Conservation (phyloP, 2,113 vertebrate species). For the Manacus vitellinus region DNA sequence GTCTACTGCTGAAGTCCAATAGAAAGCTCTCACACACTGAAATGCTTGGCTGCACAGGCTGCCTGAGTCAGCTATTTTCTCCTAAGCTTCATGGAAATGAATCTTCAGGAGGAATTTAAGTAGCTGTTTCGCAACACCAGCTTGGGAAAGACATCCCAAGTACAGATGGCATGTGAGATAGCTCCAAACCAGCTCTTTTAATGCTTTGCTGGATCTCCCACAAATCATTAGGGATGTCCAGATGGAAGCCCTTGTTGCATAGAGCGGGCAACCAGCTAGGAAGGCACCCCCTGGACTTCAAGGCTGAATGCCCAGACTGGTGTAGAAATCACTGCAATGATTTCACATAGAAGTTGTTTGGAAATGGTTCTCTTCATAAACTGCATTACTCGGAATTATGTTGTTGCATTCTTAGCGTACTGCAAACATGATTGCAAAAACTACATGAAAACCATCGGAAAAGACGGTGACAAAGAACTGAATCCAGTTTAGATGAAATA, state of each 20-base stretch:
- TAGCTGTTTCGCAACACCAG: conserved; percentile 48
- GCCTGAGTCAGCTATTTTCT: conserved; percentile 46
- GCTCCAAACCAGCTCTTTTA: not conserved
- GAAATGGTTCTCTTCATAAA: not conserved
- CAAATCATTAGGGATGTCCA: conserved; percentile 16
- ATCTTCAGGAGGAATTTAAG: conserved; percentile 48
- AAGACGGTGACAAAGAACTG: not conserved
- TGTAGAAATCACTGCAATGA: conserved; percentile 21
- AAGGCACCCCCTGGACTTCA: not conserved
- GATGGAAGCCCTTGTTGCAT: not conserved
- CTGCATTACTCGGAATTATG: not conserved
- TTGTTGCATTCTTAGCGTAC: not conserved
- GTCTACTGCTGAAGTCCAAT: not conserved
- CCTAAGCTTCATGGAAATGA: conserved; percentile 35
- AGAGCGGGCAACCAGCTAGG: not conserved
- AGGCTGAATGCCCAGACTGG: not conserved
- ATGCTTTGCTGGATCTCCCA: conserved; percentile 14
- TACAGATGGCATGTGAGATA: conserved; percentile 45
- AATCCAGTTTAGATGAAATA: not conserved
- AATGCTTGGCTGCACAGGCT: not conserved
- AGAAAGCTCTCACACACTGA: not conserved
- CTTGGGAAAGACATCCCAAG: conserved; percentile 58
- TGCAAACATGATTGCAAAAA: not conserved
- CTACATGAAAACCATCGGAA: not conserved
- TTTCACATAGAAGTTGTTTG: not conserved